A percentile compares a stretch with the other conserved stretches of the same genome.
Evolutionary conservation across 2,113 vertebrate species (phyloP).

Genomic region (Gasterosteus nipponicus): DNA sequence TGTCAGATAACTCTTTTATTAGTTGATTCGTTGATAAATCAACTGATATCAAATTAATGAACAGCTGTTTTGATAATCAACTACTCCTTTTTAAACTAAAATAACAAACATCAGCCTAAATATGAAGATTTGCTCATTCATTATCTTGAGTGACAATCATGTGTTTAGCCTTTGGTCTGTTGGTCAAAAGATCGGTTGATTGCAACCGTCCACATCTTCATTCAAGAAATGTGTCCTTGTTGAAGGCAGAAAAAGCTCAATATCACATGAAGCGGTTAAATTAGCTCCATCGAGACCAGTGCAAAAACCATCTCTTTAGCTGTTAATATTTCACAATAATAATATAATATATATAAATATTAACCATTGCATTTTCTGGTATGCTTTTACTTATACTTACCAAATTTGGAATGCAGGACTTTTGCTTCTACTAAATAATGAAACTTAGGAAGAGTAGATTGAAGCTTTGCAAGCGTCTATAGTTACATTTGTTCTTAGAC

Average conservation of each 20-base stretch:
- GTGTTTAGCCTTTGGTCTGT: too few species aligned
- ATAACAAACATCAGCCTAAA: too few species aligned
- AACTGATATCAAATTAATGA: too few species aligned
- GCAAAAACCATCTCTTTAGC: neutral
- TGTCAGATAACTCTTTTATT: too few species aligned
- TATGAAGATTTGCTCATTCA: too few species aligned
- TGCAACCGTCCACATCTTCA: neutral
- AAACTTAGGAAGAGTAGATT: neutral
- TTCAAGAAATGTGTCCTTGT: neutral
- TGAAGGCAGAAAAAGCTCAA: neutral
- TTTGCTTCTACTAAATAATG: neutral
- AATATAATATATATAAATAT: neutral
- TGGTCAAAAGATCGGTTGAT: neutral
- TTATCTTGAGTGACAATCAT: too few species aligned
- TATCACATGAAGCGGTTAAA: neutral
- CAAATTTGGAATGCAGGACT: neutral
- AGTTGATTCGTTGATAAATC: too few species aligned
- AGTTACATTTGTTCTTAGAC: neutral
- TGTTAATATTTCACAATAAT: neutral
- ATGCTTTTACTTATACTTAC: neutral
- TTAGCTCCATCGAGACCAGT: neutral
- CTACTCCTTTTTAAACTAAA: too few species aligned
- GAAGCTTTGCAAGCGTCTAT: neutral
- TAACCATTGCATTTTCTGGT: neutral
- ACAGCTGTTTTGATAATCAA: too few species aligned